Evolutionary conservation across 2,113 vertebrate species (phyloP).

Genomic region (Alouatta palliata): DNA sequence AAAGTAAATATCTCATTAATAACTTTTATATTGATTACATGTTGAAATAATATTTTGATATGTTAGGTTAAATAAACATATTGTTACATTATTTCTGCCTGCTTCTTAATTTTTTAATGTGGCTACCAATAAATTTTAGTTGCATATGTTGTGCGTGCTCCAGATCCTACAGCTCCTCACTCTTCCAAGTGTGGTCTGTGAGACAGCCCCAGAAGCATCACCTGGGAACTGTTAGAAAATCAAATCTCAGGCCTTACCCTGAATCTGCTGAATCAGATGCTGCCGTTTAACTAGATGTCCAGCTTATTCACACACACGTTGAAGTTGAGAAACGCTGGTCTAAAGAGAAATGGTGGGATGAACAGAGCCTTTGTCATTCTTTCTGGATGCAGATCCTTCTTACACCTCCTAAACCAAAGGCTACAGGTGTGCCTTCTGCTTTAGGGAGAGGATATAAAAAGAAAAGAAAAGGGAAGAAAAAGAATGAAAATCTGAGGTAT

Average conservation of each 20-base stretch:
- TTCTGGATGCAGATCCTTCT: not conserved
- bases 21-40: not conserved
- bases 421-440: not conserved
- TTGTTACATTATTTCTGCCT: not conserved
- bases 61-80: not conserved
- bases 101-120: not conserved
- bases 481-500: not conserved
- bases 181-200: not conserved
- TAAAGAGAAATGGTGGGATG: not conserved
- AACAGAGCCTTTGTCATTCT: not conserved
- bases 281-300: not conserved
- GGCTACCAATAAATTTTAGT: not conserved
- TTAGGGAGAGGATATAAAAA: no score
- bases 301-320: not conserved
- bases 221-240: not conserved
- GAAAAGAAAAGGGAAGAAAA: not conserved
- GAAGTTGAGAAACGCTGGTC: not conserved
- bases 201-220: not conserved
- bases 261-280: not conserved
- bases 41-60: not conserved
- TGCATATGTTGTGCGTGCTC: not conserved
- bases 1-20: not conserved
- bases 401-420: not conserved
- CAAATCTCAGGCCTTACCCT: not conserved
- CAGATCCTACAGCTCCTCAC: not conserved